Percentiles rank a stretch among this genome's conserved stretches.
Evolutionary conservation across 2,113 vertebrate species (phyloP).

Genomic region (Lepus timidus): DNA sequence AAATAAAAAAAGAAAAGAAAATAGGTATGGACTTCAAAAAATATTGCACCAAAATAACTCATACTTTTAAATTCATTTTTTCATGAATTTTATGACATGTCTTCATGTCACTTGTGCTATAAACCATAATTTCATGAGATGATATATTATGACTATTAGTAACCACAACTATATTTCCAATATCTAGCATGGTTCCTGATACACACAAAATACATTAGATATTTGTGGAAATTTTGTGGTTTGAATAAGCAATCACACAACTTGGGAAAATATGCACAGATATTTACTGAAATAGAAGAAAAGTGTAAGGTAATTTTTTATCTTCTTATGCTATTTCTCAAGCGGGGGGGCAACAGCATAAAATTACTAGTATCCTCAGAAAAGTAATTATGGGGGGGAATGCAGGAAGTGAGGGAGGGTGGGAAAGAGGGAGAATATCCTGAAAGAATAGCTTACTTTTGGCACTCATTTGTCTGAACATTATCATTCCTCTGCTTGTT

Average conservation of each 20-base stretch:
- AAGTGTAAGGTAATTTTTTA: not conserved
- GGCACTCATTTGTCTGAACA: not conserved
- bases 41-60: too few relatives aligned
- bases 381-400: not conserved
- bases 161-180: not conserved
- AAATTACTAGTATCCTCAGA: not conserved
- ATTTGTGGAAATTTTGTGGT: not conserved
- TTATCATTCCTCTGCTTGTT: not conserved
- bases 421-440: not conserved
- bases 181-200: not conserved
- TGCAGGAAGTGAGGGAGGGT: not conserved
- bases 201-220: not conserved
- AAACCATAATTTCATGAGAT: not conserved
- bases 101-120: not conserved
- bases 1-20: too few relatives aligned
- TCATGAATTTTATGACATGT: too few relatives aligned
- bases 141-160: not conserved
- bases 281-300: slow-evolving; percentile 24
- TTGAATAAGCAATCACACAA: slow-evolving; percentile 24
- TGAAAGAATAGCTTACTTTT: not conserved
- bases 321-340: slow-evolving; percentile 31
- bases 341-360: not conserved
- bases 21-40: too few relatives aligned
- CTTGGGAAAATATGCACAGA: not conserved
- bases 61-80: too few relatives aligned